Percentiles rank a stretch among this genome's conserved stretches.
Evolutionary conservation across 2,113 vertebrate species (phyloP).

Genomic region (Silurus meridionalis): DNA sequence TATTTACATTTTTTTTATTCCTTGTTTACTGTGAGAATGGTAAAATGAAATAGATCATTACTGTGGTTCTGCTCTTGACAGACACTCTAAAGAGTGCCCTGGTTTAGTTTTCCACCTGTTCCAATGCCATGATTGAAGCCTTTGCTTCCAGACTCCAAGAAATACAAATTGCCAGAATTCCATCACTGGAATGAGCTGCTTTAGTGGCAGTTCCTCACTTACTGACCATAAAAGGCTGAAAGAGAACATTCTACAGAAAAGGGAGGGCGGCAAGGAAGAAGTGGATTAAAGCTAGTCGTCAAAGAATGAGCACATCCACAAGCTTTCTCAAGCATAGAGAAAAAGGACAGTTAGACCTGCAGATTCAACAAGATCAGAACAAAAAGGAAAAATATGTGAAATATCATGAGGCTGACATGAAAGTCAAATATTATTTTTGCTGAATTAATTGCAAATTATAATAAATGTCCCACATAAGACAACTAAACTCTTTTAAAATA

Average conservation of each 20-base stretch:
- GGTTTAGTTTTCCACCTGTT: slow-evolving; percentile 42
- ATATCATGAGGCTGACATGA: not conserved
- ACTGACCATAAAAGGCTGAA: slow-evolving; percentile 59
- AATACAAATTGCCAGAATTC: slow-evolving; percentile 56
- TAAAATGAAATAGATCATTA: slow-evolving; percentile 36
- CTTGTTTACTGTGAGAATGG: not conserved
- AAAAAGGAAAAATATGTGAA: not conserved
- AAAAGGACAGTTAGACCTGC: not conserved
- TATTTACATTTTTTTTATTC: not conserved
- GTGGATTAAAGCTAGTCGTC: not conserved
- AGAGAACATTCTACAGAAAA: not conserved
- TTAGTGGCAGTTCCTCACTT: slow-evolving; percentile 46
- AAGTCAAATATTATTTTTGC: not conserved
- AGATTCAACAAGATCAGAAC: not conserved
- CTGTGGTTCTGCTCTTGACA: slow-evolving; percentile 35
- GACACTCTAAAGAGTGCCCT: slow-evolving; percentile 42
- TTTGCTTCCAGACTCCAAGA: slow-evolving; percentile 42
- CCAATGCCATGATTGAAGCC: slow-evolving; percentile 54
- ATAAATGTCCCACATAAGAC: not conserved
- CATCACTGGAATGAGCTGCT: slow-evolving; percentile 35
- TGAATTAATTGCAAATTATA: not conserved
- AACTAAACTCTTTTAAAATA: not conserved
- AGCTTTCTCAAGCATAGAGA: not conserved
- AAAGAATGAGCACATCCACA: not conserved
- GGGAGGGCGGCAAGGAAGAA: not conserved